Evolutionary conservation across 2,113 vertebrate genomes (phyloP).

Genomic region (Eretmochelys imbricata): DNA sequence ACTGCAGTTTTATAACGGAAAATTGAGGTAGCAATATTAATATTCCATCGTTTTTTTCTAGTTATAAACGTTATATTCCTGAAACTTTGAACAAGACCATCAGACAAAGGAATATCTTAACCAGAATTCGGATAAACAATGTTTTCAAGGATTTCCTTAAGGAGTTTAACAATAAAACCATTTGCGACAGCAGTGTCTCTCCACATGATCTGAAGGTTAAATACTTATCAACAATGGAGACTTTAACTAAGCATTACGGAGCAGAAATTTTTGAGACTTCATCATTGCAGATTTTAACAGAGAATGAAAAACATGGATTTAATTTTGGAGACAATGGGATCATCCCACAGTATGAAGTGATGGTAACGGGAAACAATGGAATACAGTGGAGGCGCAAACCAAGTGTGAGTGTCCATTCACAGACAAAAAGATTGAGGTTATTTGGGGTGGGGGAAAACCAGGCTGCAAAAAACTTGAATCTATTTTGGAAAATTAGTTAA

Average conservation of each 20-base stretch:
- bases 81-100: slow-evolving; percentile 91
- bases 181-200: slow-evolving; percentile 90
- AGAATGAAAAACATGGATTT: slow-evolving; percentile 81
- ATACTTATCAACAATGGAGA: slow-evolving; percentile 95
- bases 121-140: slow-evolving; percentile 94
- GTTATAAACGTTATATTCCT: slow-evolving; percentile 95
- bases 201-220: slow-evolving; percentile 95
- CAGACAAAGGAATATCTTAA: slow-evolving; percentile 93
- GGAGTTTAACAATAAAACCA: slow-evolving; percentile 94
- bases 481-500: neutral
- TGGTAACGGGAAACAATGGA: slow-evolving; percentile 89
- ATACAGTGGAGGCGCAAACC: slow-evolving; percentile 92
- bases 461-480: neutral
- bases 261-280: slow-evolving; percentile 86
- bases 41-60: slow-evolving; percentile 49
- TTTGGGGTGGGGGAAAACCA: neutral
- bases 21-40: neutral
- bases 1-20: neutral
- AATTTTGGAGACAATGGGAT: slow-evolving; percentile 48
- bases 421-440: neutral
- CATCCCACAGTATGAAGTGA: slow-evolving; percentile 81
- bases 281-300: slow-evolving; percentile 82
- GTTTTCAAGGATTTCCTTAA: slow-evolving; percentile 97
- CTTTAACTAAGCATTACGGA: slow-evolving; percentile 89
- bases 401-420: slow-evolving; percentile 67